Conservation (phyloP, 2,888 invertebrate species). For the Tolmerus cingulatus region DNA sequence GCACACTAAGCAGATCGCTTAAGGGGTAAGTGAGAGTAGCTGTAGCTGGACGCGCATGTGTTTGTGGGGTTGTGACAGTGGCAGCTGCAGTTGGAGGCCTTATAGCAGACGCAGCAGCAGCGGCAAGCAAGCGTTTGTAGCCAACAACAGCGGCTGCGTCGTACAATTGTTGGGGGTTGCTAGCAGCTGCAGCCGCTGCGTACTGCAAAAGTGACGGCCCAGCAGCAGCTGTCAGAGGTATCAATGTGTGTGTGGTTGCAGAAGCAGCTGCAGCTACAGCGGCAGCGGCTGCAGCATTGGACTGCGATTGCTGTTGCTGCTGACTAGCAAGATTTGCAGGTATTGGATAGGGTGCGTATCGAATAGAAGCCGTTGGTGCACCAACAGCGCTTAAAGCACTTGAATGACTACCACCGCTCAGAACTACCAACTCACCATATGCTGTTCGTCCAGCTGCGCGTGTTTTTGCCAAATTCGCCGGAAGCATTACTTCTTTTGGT, state of each 20-base stretch:
- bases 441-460: slow-evolving; percentile 94
- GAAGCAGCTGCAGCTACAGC: slow-evolving; percentile 52
- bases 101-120: slow-evolving; percentile 60
- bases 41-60: slow-evolving; percentile 65
- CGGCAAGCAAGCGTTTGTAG: slow-evolving; percentile 62
- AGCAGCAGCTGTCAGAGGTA: slow-evolving; percentile 58
- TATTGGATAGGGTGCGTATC: slow-evolving; percentile 72
- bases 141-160: slow-evolving; percentile 61
- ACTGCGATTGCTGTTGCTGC: slow-evolving; percentile 65
- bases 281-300: slow-evolving; percentile 58
- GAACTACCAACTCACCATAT: slow-evolving; percentile 97
- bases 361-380: slow-evolving; percentile 66
- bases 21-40: slow-evolving; percentile 73
- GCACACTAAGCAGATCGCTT: slow-evolving; percentile 76
- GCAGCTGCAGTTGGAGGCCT: slow-evolving; percentile 53
- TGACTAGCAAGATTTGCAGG: slow-evolving; percentile 63
- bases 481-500: slow-evolving; percentile 99
- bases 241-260: slow-evolving; percentile 54
- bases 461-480: slow-evolving; percentile 94
- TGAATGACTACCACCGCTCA: slow-evolving; percentile 73
- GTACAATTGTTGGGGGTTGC: slow-evolving; percentile 66
- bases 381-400: slow-evolving; percentile 62
- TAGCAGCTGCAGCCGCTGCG: slow-evolving; percentile 71
- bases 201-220: slow-evolving; percentile 65
- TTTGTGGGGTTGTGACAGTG: slow-evolving; percentile 64